phyloP scores from a whole-genome alignment of 2,888 invertebrate genomes.

The Subacronicta megacephala region DNA sequence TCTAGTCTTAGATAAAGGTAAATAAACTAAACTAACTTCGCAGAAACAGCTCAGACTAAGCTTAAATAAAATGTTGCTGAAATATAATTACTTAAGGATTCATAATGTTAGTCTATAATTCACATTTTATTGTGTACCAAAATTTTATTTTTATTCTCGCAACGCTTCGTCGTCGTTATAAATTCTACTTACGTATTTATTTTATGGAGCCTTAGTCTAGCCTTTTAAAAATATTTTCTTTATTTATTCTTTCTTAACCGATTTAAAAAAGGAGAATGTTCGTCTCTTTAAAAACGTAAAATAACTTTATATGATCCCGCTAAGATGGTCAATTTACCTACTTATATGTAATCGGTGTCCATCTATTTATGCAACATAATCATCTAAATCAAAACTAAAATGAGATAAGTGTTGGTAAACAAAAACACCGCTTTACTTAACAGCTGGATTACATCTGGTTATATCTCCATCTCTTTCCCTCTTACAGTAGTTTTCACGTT shows the following conservation, averaged over 20 bases:
- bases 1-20: too few relatives aligned
- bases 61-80: slow-evolving; percentile 24
- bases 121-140: slow-evolving; percentile 31
- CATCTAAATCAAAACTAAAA: neutral
- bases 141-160: slow-evolving; percentile 29
- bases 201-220: slow-evolving; percentile 16
- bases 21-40: too few relatives aligned
- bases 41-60: too few relatives aligned
- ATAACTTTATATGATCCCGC: too few relatives aligned
- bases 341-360: too few relatives aligned
- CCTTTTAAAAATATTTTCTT: slow-evolving; percentile 5
- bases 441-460: slow-evolving; percentile 32
- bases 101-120: slow-evolving; percentile 40
- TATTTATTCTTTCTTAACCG: neutral
- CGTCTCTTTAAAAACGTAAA: neutral
- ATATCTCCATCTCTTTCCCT: slow-evolving; percentile 40
- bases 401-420: slow-evolving; percentile 37
- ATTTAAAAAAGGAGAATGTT: too few relatives aligned
- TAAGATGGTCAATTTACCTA: too few relatives aligned
- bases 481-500: slow-evolving; percentile 19
- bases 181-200: slow-evolving; percentile 18
- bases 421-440: slow-evolving; percentile 35
- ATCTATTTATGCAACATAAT: too few relatives aligned
- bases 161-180: slow-evolving; percentile 13
- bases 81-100: slow-evolving; percentile 25